Evolutionary conservation across 2,888 invertebrate genomes (phyloP), one percentile per base, ranked within the genome.

Genomic region (Cryptus armator): DNA sequence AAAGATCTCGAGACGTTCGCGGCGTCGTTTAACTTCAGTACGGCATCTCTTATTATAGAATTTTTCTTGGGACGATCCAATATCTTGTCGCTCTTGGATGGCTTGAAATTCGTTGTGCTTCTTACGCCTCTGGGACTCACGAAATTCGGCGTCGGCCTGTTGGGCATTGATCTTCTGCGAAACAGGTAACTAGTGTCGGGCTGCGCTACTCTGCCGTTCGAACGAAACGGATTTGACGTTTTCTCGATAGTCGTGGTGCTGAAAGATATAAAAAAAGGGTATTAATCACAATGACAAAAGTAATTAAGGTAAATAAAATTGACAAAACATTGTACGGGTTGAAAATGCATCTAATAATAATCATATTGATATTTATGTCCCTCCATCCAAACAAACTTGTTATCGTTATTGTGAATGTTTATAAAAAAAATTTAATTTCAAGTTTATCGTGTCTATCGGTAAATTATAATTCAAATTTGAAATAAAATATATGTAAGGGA

Each of bases 91-190:
- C 89, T 89, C 70, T 89, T 92, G 43, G 89, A 90, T 56, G 91
- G 91, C 86, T 93, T 93, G 71, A 93, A 93, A 67, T 89, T 92
- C 70, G 91, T 92, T 86, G 92, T 93, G 86, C 90, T 91, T 85
- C 91, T 92, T 6, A 92, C 91, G 7, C 93, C 92, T 3, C 90
- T 85, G 0, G 91, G 89, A 79, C 88, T 91, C 43, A 90, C 87
- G 37, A 87, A 79, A 66, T 87, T 85, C 64, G 89, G 77, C 37
- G 84, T 85, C 62, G 90, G 87, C 83, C 89, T 89, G 76, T 89
- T 89, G 43, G 92, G 90, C 90, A 91, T 89, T 10, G 90, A 90
- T 87, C 86, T 91, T 77, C 89, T 83, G 29, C 87, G 71, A 70
- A 89, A 91, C 62, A 91, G 87, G 59, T 90, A 88, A 81, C 88